Percentiles rank a stretch among this genome's conserved stretches.
Conservation (phyloP, 2,888 invertebrate genomes). For the Athrips mouffetella region DNA sequence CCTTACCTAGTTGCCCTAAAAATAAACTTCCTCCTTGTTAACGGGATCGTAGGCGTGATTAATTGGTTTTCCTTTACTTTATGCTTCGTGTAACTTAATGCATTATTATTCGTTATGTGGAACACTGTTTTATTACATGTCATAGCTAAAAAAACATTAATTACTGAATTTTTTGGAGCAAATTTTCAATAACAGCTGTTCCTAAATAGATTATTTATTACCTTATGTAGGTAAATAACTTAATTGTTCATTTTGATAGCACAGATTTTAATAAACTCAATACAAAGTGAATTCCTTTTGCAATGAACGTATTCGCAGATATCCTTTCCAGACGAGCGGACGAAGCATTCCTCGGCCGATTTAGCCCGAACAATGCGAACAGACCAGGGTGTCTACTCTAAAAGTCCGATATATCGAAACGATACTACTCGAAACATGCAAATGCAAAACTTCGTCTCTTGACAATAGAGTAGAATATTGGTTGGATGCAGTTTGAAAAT, state of each 20-base stretch:
- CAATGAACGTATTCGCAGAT: not conserved
- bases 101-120: not conserved
- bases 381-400: too few species aligned
- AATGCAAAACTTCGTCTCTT: too few species aligned
- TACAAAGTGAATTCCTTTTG: not conserved
- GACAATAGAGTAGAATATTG: too few species aligned
- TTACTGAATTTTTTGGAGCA: too few species aligned
- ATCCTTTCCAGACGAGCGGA: not conserved
- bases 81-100: not conserved
- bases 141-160: too few species aligned
- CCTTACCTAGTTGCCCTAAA: not conserved
- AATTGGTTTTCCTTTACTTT: not conserved
- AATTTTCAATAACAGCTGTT: too few species aligned
- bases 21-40: conserved; percentile 3
- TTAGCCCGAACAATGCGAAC: conserved; percentile 35
- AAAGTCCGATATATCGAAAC: too few species aligned
- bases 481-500: too few species aligned
- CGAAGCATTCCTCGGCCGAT: conserved; percentile 25
- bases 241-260: not conserved
- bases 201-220: too few species aligned
- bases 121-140: too few species aligned
- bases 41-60: not conserved
- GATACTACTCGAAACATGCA: too few species aligned
- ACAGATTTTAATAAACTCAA: not conserved
- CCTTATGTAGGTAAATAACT: too few species aligned